A percentile compares a stretch with the other conserved stretches of the same genome.
Evolutionary conservation across 1,140 invertebrate genomes (phyloP).

Genomic region (Drosophila pandora): DNA sequence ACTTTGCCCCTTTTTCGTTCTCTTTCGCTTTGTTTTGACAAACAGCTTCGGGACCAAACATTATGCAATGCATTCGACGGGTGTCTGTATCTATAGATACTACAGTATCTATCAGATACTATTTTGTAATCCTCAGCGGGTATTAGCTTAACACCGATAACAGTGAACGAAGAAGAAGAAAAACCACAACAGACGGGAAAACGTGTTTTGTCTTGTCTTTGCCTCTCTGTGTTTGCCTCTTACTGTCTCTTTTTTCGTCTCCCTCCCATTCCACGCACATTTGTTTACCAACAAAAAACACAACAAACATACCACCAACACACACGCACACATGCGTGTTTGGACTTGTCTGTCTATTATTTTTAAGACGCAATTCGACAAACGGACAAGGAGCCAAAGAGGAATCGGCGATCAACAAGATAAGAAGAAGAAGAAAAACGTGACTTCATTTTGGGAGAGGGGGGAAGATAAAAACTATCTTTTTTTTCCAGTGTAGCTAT

Average conservation of each 20-base stretch:
- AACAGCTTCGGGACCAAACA: slow-evolving; percentile 44
- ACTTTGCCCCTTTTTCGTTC: slow-evolving; percentile 7
- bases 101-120: slow-evolving; percentile 45
- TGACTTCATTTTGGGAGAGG: background rate
- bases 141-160: slow-evolving; percentile 25
- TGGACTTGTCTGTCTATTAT: slow-evolving; percentile 36
- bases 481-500: no score
- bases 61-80: slow-evolving; percentile 60
- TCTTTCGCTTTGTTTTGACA: slow-evolving; percentile 59
- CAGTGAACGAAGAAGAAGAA: slow-evolving; percentile 9
- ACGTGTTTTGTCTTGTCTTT: slow-evolving; percentile 50
- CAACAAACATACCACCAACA: slow-evolving; percentile 20
- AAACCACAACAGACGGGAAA: slow-evolving; percentile 42
- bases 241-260: slow-evolving; percentile 28
- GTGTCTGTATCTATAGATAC: slow-evolving; percentile 42
- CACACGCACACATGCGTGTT: slow-evolving; percentile 1
- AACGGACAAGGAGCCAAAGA: slow-evolving; percentile 11
- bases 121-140: slow-evolving; percentile 31
- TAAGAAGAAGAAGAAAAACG: background rate
- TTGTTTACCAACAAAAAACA: slow-evolving; percentile 71
- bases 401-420: slow-evolving; percentile 9
- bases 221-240: slow-evolving; percentile 11
- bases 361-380: slow-evolving; percentile 54
- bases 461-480: no score
- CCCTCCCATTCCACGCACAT: slow-evolving; percentile 66